Base-by-base conservation (phyloP, 2,113 vertebrate species). In the Paramormyrops kingsleyae region DNA sequence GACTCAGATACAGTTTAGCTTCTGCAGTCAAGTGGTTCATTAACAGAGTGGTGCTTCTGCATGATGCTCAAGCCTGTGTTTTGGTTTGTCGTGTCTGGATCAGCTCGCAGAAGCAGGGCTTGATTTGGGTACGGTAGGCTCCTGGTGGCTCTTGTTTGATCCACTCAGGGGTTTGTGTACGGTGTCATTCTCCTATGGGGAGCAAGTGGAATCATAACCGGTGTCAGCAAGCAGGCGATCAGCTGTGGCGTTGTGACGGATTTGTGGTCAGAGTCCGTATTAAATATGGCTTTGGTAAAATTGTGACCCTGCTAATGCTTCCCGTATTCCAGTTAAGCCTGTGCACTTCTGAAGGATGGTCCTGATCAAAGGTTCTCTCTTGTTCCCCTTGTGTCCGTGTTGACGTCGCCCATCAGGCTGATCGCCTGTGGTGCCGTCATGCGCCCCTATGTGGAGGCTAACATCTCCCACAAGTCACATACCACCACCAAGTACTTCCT, bases 401-500 rank as follows among this genome's bases (percentile, higher is more conserved):
- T 50, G 24, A 39, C 0, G 0, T 88, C 80, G 44, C 83, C 5
- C 77, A 87, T 66, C 94, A 99, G 99, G 83, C 95, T 99, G 62
- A 99, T 99, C 1, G 96, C 98, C 3, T 98, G 97, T 0, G 99
- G 98, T 0, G 99, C 97, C 0, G 96, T 98, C 88, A 99, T 97
- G 97, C 94, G 98, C 0, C 99, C 99, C 7, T 99, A 99, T 0
- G 97, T 99, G 94, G 99, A 99, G 92, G 99, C 99, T 91, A 99
- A 99, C 93, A 99, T 99, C 93, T 99, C 99, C 87, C 99, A 99
- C 94, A 99, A 99, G 92, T 99, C 99, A 24, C 98, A 99, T 95
- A 99, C 98, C 83, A 99, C 99, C 94, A 99, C 99, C 95, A 99
- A 99, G 88, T 99, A 99, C 89, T 99, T 99, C 94, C 94, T 99